Conservation (phyloP, 2,113 vertebrate genomes). For the Pseudonaja textilis region DNA sequence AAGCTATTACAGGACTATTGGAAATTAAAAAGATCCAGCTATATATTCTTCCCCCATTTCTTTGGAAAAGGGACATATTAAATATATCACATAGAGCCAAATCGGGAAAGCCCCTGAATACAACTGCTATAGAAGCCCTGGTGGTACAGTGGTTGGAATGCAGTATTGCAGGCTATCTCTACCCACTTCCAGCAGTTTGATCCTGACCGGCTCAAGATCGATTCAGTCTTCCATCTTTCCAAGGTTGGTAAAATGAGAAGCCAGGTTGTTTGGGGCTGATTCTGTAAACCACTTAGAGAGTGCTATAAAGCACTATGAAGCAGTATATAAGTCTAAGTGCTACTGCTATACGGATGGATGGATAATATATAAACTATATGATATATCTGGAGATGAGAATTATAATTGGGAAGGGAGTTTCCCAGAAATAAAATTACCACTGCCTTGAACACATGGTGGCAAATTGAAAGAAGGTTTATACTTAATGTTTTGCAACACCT, state of each 20-base stretch:
- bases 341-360: neutral
- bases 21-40: neutral
- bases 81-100: neutral
- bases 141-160: neutral
- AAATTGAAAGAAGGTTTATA: neutral
- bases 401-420: neutral
- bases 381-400: neutral
- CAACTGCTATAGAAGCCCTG: neutral
- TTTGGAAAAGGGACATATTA: neutral
- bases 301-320: neutral
- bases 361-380: neutral
- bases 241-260: neutral
- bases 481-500: slow-evolving; percentile 13
- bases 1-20: neutral
- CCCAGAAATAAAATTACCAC: neutral
- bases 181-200: neutral
- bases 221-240: neutral
- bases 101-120: neutral
- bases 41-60: no score
- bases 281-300: neutral
- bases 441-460: neutral
- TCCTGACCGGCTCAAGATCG: neutral
- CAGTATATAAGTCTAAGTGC: neutral
- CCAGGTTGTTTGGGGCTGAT: neutral
- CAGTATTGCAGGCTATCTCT: neutral